phyloP scores from a whole-genome alignment of 2,888 invertebrate genomes.

The Beris morrisii region DNA sequence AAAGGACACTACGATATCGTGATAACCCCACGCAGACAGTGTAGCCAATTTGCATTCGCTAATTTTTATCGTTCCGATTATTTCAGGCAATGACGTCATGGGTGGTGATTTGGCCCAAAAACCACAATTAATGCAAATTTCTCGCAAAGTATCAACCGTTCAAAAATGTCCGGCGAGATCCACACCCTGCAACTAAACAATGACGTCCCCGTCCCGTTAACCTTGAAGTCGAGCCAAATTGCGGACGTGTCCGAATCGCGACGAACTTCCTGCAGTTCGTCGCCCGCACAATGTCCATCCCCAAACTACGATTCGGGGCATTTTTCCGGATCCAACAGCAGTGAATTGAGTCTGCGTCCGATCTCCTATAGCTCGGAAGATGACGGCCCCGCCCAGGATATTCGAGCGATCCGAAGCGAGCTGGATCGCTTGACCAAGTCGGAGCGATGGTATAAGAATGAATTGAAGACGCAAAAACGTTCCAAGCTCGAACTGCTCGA shows the following conservation, averaged over 20 bases:
- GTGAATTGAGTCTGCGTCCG: constrained; percentile 27
- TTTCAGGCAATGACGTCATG: constrained; percentile 26
- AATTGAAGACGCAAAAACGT: constrained; percentile 49
- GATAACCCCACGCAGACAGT: too few species aligned
- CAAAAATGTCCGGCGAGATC: neutral
- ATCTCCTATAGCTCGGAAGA: constrained; percentile 20
- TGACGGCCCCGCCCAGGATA: neutral
- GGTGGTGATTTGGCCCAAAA: constrained; percentile 16
- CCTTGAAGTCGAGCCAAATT: neutral
- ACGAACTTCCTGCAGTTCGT: constrained; percentile 20
- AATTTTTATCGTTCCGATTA: too few species aligned
- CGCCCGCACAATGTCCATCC: constrained; percentile 26
- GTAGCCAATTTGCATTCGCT: too few species aligned
- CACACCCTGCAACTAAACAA: neutral
- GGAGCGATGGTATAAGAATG: constrained; percentile 54
- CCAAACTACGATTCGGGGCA: constrained; percentile 45
- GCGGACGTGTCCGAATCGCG: neutral
- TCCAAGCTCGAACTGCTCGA: constrained; percentile 50
- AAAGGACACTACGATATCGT: too few species aligned
- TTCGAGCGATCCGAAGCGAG: constrained; percentile 44
- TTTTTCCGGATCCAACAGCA: constrained; percentile 45
- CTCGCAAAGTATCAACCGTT: neutral
- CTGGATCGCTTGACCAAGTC: constrained; percentile 51
- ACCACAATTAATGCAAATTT: constrained; percentile 20
- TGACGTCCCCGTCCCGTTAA: neutral